Evolutionary conservation across 2,888 invertebrate genomes (phyloP).

Genomic region (Hypsopygia costalis): DNA sequence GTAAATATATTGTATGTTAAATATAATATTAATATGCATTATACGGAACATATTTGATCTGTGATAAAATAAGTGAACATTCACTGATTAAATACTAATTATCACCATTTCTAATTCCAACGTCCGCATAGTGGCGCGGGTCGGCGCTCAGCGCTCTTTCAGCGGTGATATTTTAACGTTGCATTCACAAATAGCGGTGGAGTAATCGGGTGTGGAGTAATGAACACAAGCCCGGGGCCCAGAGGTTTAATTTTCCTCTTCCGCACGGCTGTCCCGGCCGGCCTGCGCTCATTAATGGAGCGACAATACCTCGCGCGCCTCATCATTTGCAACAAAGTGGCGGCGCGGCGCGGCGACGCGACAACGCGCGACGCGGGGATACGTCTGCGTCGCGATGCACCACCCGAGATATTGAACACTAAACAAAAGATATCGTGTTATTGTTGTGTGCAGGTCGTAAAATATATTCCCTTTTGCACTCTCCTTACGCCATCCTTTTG

Average conservation of each 20-base stretch:
- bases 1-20: no score
- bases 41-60: no score
- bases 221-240: slow-evolving; percentile 70
- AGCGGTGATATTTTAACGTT: slow-evolving; percentile 47
- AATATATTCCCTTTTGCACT: no score
- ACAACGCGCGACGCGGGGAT: slow-evolving; percentile 13
- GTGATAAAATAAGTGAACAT: no score
- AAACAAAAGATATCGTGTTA: slow-evolving; percentile 32
- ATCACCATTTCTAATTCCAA: slow-evolving; percentile 39
- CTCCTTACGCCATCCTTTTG: no score
- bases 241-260: slow-evolving; percentile 80
- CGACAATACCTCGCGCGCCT: slow-evolving; percentile 70
- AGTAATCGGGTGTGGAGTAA: slow-evolving; percentile 71
- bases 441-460: slow-evolving; percentile 12
- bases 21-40: no score
- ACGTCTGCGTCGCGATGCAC: slow-evolving; percentile 8
- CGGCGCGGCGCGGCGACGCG: slow-evolving; percentile 7
- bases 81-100: slow-evolving; percentile 25
- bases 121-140: slow-evolving; percentile 27
- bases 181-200: slow-evolving; percentile 55
- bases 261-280: slow-evolving; percentile 64
- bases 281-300: slow-evolving; percentile 66
- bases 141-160: slow-evolving; percentile 27
- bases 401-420: slow-evolving; percentile 31
- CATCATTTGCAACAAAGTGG: slow-evolving; percentile 50